Percentiles rank a stretch among this genome's conserved stretches.
phyloP scores from a whole-genome alignment of 2,113 vertebrate species.

The Isichthys henryi region DNA sequence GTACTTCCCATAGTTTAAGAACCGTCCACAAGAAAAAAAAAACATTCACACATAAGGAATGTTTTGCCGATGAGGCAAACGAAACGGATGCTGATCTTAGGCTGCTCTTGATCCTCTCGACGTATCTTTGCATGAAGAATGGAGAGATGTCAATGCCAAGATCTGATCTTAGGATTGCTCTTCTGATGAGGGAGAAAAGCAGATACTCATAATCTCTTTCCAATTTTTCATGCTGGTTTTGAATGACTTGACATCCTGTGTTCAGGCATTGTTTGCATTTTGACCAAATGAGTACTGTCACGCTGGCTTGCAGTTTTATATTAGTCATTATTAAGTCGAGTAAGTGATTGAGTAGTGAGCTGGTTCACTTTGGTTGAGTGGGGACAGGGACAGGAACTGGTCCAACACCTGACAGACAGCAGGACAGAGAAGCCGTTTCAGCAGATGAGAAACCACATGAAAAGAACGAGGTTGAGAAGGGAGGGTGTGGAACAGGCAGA shows the following conservation, averaged over 20 bases:
- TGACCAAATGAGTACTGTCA: background rate
- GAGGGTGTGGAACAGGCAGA: background rate
- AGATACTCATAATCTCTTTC: background rate
- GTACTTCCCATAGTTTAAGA: constrained; percentile 25
- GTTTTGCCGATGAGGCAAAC: constrained; percentile 17
- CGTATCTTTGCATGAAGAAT: background rate
- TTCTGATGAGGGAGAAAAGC: background rate
- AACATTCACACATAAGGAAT: constrained; percentile 22
- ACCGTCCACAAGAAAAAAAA: constrained; percentile 19
- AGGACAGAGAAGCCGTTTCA: background rate
- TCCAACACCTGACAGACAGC: background rate
- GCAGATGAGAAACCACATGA: background rate
- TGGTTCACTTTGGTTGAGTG: background rate
- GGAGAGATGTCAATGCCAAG: background rate
- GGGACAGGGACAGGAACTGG: background rate
- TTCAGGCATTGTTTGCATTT: background rate
- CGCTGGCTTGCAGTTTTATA: background rate
- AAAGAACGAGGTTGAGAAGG: background rate
- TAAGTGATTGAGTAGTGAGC: background rate
- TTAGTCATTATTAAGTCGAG: background rate
- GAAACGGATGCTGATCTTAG: background rate
- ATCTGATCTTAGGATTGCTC: background rate
- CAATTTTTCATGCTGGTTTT: background rate
- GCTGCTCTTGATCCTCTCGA: background rate
- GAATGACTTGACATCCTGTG: background rate